Conservation (phyloP, 2,888 invertebrate genomes). For the Linnaemya vulpina region DNA sequence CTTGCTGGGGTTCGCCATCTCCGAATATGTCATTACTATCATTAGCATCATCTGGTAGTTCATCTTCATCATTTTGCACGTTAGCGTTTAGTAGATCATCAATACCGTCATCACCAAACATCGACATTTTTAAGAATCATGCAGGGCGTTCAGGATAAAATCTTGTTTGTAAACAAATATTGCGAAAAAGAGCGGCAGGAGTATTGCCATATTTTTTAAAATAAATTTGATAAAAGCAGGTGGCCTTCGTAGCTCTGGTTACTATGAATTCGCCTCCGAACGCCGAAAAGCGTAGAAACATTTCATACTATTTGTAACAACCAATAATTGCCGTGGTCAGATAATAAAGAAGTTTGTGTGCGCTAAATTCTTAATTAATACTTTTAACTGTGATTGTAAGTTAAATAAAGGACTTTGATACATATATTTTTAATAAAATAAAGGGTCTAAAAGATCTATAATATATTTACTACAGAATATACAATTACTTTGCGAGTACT, state of each 20-base stretch:
- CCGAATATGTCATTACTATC: slow-evolving; percentile 78
- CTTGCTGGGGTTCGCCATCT: slow-evolving; percentile 83
- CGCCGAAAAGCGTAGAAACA: not conserved
- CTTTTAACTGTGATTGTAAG: slow-evolving; percentile 1
- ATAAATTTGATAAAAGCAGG: not conserved
- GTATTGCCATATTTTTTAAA: not conserved
- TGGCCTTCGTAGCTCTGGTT: too few relatives aligned
- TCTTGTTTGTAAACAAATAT: slow-evolving; percentile 23
- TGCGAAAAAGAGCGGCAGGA: not conserved
- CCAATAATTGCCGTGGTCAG: slow-evolving; percentile 37
- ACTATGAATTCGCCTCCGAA: too few relatives aligned
- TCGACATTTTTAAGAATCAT: slow-evolving; percentile 74
- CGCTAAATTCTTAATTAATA: slow-evolving; percentile 24
- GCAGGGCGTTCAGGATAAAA: not conserved
- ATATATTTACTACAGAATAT: too few relatives aligned
- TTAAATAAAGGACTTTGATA: slow-evolving; percentile 1
- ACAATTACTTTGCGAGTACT: not conserved
- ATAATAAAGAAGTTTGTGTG: slow-evolving; percentile 24
- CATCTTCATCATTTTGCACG: slow-evolving; percentile 76
- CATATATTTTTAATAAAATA: not conserved
- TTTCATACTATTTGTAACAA: slow-evolving; percentile 1
- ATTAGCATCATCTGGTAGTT: slow-evolving; percentile 83
- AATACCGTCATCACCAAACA: slow-evolving; percentile 78
- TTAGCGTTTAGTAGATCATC: slow-evolving; percentile 80
- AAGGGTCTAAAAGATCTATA: not conserved